A percentile compares a stretch with the other conserved stretches of the same genome.
Conservation (phyloP, 2,113 vertebrate genomes). For the Shinisaurus crocodilurus region DNA sequence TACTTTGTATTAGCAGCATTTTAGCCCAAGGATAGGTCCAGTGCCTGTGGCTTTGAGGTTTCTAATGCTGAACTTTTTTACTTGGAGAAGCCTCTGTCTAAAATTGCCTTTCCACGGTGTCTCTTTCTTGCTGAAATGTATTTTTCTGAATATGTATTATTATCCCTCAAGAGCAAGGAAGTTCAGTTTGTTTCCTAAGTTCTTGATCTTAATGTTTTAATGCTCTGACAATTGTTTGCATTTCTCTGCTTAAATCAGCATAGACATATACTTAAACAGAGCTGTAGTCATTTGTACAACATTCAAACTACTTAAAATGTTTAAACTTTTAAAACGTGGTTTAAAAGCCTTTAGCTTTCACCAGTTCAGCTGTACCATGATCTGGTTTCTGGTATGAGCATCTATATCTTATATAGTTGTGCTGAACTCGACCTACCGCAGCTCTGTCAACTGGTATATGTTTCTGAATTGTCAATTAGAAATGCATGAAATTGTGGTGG, state of each 20-base stretch:
- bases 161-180: not conserved
- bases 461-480: conserved; percentile 50
- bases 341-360: not conserved
- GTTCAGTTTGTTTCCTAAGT: not conserved
- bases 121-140: not conserved
- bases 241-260: not conserved
- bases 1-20: not conserved
- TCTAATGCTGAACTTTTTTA: not conserved
- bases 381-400: not conserved
- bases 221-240: not conserved
- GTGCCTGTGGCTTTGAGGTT: not conserved
- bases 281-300: not conserved
- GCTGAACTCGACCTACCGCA: conserved; percentile 13
- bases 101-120: not conserved
- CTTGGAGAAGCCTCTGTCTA: not conserved
- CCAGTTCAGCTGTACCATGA: not conserved
- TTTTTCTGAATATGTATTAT: not conserved
- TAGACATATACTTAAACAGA: not conserved
- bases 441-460: not conserved
- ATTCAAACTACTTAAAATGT: not conserved
- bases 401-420: not conserved
- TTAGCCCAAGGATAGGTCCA: not conserved
- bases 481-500: conserved; percentile 12
- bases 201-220: not conserved
- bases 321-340: not conserved